A percentile compares a stretch with the other conserved stretches of the same genome.
These are phyloP conservation scores for Mythimna ferrago DNA, from an alignment of 2,888 invertebrate genomes.

Conservation along the genomic window DNA sequence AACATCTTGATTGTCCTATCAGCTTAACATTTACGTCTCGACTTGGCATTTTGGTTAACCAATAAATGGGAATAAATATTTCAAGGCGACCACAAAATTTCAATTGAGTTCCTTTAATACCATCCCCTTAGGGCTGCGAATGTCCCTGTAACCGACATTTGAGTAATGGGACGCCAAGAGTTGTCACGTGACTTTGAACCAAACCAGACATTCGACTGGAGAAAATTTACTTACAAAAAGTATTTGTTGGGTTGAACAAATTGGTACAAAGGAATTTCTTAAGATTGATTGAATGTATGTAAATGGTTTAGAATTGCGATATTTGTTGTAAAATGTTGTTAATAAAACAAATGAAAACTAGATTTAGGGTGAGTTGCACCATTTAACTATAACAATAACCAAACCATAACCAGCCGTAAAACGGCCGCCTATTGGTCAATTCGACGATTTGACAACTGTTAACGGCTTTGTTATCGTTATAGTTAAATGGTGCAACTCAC, in stretches of 20 bases:
- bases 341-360: no score
- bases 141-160: constrained; percentile 67
- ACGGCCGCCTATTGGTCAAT: no score
- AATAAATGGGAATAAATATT: constrained; percentile 21
- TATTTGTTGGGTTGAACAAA: constrained; percentile 21
- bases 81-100: constrained; percentile 42
- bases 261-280: constrained; percentile 8
- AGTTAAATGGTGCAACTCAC: no score
- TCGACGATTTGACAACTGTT: no score
- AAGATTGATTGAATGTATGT: not conserved
- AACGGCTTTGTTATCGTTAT: no score
- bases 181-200: constrained; percentile 56
- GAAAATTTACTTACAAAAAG: constrained; percentile 38
- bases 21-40: constrained; percentile 5
- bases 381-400: no score
- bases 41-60: constrained; percentile 37
- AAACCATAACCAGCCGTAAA: no score
- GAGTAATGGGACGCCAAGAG: constrained; percentile 68
- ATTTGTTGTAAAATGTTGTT: constrained; percentile 3
- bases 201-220: constrained; percentile 21
- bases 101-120: constrained; percentile 44
- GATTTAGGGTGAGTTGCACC: no score
- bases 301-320: not conserved
- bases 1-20: constrained; percentile 19
- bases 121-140: constrained; percentile 52